phyloP scores from a whole-genome alignment of 2,113 vertebrate genomes.

The Canis aureus region DNA sequence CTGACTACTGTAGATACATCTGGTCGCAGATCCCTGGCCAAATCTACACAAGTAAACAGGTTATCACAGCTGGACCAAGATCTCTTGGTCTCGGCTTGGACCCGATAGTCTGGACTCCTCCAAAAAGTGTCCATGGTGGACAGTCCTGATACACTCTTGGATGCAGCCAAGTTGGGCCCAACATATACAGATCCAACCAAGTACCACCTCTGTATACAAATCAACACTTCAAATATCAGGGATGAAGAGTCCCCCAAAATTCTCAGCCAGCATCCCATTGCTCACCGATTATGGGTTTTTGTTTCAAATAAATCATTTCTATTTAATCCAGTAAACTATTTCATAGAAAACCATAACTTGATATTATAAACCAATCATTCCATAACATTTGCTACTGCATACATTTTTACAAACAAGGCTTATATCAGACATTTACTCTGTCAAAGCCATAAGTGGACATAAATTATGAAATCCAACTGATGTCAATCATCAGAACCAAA shows the following conservation, averaged over 20 bases:
- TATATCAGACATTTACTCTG: neutral
- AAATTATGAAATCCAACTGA: neutral
- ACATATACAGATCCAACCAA: neutral
- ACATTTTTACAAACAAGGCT: constrained; percentile 16
- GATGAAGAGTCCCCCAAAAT: neutral
- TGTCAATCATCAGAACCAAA: neutral
- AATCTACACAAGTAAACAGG: neutral
- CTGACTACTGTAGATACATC: neutral
- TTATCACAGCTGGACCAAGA: neutral
- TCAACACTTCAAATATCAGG: neutral
- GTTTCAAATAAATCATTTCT: neutral
- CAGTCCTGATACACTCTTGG: neutral
- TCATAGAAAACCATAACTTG: neutral
- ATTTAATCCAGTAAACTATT: neutral
- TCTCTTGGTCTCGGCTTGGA: neutral
- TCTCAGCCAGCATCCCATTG: neutral
- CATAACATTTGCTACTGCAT: neutral
- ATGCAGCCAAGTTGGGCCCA: neutral
- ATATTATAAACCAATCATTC: neutral
- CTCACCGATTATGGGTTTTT: neutral
- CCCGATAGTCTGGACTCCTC: neutral
- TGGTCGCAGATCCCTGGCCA: neutral
- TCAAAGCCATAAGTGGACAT: neutral
- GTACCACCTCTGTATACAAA: neutral
- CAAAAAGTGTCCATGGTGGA: neutral